Base-by-base conservation (phyloP, 53 echinoderm and acorn worm species). In the Zoroaster sp. region DNA sequence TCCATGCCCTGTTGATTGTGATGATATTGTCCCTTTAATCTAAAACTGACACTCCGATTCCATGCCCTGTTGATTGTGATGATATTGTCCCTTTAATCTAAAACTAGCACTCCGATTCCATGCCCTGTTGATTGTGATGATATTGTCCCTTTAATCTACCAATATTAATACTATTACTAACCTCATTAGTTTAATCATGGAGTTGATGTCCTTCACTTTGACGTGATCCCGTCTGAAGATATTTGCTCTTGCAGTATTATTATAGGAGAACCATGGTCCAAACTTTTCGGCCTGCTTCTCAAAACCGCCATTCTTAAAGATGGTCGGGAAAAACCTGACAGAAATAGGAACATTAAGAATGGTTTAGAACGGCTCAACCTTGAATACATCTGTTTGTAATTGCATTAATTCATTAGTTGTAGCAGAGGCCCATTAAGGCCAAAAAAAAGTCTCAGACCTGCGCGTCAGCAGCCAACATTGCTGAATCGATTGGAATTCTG, bases 161-260 rank as follows among this genome's bases (percentile, higher is more conserved):
- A n/a, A n/a, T n/a, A n/a, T n/a, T n/a, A n/a, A n/a, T n/a, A n/a
- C n/a, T n/a, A 66, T 59, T 2, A 59, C 72, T 49, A 54, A 99
- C 99, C 99, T 96, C 95, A 99, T 99, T 25, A 99, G 89, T 75
- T 91, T 96, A 25, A 96, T 94, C 93, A 99, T 88, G 37, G 94
- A 89, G 8, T 91, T 70, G 59, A 96, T 45, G 49, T 99, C 93
- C 14, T 74, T 88, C 35, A 96, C 94, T 74, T 93, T 83, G 4
- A 78, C 87, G 15, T 99, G 94, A 71, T 99, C 92, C 32, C 99
- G 88, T 46, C 82, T 74, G 80, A 99, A 99, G 45, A 99, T 99
- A 37, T 92, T 93, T 4, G 96, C 96, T 73, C 99, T 83, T 0
- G 99, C 93, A 3, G 90, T 91, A 37, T 94, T 93, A 28, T 94